Conservation (phyloP, 2,113 vertebrate species). For the Chaetodon auriga region DNA sequence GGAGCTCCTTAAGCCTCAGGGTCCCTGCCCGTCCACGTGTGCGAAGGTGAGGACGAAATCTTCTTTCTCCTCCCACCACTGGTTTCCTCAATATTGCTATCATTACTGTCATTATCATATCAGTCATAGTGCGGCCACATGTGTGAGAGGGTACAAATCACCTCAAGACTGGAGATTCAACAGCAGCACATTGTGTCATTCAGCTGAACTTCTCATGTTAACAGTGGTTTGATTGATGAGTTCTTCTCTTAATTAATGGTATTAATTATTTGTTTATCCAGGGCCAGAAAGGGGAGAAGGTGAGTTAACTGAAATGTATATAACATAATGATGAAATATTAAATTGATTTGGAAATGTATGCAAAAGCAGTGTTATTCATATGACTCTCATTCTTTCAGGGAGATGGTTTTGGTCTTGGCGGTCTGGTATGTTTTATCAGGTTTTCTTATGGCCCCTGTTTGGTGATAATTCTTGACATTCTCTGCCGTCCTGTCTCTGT, state of each 20-base stretch:
- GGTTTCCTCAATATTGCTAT: neutral
- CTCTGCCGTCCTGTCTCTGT: neutral
- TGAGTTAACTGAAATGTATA: conserved; percentile 47
- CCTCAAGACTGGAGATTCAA: neutral
- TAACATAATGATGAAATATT: neutral
- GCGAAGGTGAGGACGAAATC: conserved; percentile 73
- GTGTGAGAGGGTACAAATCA: neutral
- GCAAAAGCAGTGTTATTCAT: neutral
- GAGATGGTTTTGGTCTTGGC: conserved; percentile 75
- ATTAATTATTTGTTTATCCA: conserved; percentile 58
- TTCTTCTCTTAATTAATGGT: neutral
- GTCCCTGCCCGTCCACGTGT: conserved; percentile 82
- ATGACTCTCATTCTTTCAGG: conserved; percentile 34
- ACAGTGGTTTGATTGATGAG: neutral
- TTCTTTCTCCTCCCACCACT: neutral
- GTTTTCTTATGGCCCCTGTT: neutral
- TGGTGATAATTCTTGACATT: neutral
- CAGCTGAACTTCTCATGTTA: neutral
- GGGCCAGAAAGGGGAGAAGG: conserved; percentile 89
- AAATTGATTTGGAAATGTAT: neutral
- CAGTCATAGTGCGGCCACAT: neutral
- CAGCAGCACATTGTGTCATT: neutral
- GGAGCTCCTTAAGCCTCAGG: conserved; percentile 76
- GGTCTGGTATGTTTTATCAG: conserved; percentile 80
- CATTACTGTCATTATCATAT: neutral